A percentile compares a stretch with the other conserved stretches of the same genome.
Evolutionary conservation across 30 jellyfish, hydroid and myxozoan species (phyloP).

Genomic region (Hydractinia echinata): DNA sequence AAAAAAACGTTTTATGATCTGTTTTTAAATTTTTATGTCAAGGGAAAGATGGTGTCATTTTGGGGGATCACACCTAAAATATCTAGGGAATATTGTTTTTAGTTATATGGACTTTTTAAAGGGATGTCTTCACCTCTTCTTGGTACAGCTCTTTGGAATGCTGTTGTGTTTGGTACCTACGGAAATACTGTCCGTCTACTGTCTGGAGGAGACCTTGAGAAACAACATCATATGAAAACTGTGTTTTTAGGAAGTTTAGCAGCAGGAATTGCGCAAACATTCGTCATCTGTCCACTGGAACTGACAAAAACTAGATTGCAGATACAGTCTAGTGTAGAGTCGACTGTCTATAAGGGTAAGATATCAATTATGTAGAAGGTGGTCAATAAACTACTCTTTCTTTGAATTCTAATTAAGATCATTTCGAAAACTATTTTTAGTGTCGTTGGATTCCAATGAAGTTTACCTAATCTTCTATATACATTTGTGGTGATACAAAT

Average conservation of each 20-base stretch:
- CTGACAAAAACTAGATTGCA: constrained; percentile 71
- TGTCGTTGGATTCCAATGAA: no score
- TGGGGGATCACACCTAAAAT: no score
- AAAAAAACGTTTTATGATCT: no score
- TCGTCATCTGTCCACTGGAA: constrained; percentile 77
- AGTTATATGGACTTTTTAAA: constrained; percentile 78
- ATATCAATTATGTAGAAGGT: background rate
- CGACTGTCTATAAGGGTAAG: constrained; percentile 55
- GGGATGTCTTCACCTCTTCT: constrained; percentile 89
- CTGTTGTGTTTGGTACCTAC: constrained; percentile 83
- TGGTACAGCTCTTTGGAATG: constrained; percentile 91
- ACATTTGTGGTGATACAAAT: no score
- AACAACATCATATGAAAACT: constrained; percentile 30
- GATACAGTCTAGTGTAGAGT: constrained; percentile 46
- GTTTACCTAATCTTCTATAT: no score
- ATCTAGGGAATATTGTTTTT: background rate
- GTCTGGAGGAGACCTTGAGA: constrained; percentile 29
- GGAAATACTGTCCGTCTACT: constrained; percentile 64
- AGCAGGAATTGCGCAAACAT: constrained; percentile 66
- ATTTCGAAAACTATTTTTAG: no score
- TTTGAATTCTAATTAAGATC: background rate
- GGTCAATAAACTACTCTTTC: background rate
- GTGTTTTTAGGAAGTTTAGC: constrained; percentile 53
- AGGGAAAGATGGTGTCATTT: no score
- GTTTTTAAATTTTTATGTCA: no score